Evolutionary conservation across 2,888 invertebrate species (phyloP), one percentile per base, ranked within the genome.

Genomic region (Lymantria dispar): DNA sequence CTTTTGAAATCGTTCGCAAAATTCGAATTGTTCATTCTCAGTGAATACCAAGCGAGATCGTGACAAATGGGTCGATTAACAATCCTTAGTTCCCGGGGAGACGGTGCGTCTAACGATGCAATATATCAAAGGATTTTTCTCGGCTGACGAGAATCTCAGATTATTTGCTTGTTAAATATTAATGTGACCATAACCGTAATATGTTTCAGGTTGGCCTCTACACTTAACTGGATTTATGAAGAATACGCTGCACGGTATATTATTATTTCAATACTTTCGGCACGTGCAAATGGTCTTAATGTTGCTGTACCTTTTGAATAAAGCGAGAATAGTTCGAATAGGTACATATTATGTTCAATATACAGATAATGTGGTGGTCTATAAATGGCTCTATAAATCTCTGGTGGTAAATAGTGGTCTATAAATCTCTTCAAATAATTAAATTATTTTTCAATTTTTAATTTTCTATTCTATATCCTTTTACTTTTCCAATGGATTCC

Each of bases 111-210:
- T 90, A 90, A 90, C 89, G 88, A 87, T 82, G 80, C 80, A 80
- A 90, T 90, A 87, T 86, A 88, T 90, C 88, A 90, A 86, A 87
- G 87, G 89, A 87, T 88, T 89, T 83, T 85, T 85, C 80, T 69
- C 65, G 74, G 70, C 78, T 81, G 85, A 84, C 78, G 80, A 81
- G 75, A 74, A 71, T 76, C 68, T 72, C 68, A 51, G 65, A 72
- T 79, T 78, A 76, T 76, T 78, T 80, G 74, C 82, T 84, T 82
- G 83, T 82, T 79, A 75, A 76, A 68, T 70, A 68, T 67, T 61
- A 62, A 67, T 64, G 67, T 59, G 66, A 66, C 73, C 66, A 68
- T 67, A 58, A 57, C 48, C 45, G 44, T 49, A 43, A 53, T 47
- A 43, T 47, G 47, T 22, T 29, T 51, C 42, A 15, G 48, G 44